Evolutionary conservation across 2,797 vertebrate species (phyloP), one percentile per base, ranked within the genome.

Genomic region (Epinephelus malabaricus): DNA sequence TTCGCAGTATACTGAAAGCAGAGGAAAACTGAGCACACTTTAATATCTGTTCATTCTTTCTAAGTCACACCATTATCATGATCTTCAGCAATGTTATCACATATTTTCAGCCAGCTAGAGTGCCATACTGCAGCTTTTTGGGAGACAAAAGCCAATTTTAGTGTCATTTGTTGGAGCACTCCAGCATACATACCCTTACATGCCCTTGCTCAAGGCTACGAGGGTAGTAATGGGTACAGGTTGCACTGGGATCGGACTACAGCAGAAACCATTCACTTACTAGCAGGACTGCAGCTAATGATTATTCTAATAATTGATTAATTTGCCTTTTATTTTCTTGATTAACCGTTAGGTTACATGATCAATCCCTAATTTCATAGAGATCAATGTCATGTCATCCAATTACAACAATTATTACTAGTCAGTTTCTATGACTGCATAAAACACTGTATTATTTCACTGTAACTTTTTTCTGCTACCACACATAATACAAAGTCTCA

Each of bases 141-240:
- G 34, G 38, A 58, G 49, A 59, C 25, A 27, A 14, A 6, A 66
- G 46, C 10, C 0, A 5, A 15, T 53, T 68, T 70, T n/a, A 34
- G 30, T 34, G 54, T 34, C 43, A 49, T 30, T 65, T 3, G 0
- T 11, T 56, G 9, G 1, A 62, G 12, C 21, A 34, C 55, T 34
- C 6, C 55, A 9, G 59, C 1, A 6, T 9, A 62, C 21, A 38
- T 21, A 54, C 47, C 12, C 18, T 49, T 18, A 70, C 54, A 58
- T 63, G 60, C 12, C 74, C 65, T 81, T 74, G 73, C 53, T 74
- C 51, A 73, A 45, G 76, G 69, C 25, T 40, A 64, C 43, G 30
- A 13, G 6, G 17, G 6, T 66, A 21, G 21, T 38, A 59, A 65
- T 23, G 63, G 21, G 13, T 9, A 49, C n/a, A n/a, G 13, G 40